Base-by-base conservation (phyloP, 2,888 invertebrate genomes). In the Agrochola litura region DNA sequence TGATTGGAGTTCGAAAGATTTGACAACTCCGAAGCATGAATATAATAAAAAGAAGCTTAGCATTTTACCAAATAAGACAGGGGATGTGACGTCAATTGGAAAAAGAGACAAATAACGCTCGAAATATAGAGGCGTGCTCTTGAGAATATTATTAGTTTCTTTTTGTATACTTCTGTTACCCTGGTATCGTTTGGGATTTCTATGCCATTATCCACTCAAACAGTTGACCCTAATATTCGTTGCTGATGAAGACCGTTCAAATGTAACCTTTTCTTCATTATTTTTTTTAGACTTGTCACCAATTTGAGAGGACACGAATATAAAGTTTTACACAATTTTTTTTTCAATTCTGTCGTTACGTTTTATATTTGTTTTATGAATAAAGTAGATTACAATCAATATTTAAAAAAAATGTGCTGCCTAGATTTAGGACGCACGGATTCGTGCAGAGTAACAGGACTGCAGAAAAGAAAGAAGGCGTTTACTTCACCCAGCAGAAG, bases 31-130 rank as follows among this genome's bases (percentile, higher is more conserved):
- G 19, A 88, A 88, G 9, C 82, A 79, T 9, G 88, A 89, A 6
- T 94, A 92, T 79, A 80, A 92, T 79, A 80, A 80, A 0, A 91
- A 84, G 30, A 93, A 86, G 69, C 94, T 92, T 67, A 86, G 76
- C 73, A 10, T 22, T 16, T 2, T 9, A 30, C 22, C 64, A 5
- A 12, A n/a, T 8, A 12, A 0, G 0, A n/a, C 14, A 9, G 8
- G 2, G 2, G 30, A 43, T 6, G 30, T 76, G 8, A 43, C 10
- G 6, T 49, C 41, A 19, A 6, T 56, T 30, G 56, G 43, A 10
- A 71, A 14, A 30, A 49, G 19, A 19, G 43, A 43, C 10, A n/a
- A 37, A 41, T 41, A 16, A 41, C 25, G 2, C 14, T 72, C n/a
- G 37, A 66, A 43, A 46, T 41, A 25, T 12, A 46, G 30, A n/a